Base-by-base conservation (phyloP, 2,797 vertebrate genomes). In the Synaphobranchus kaupii region DNA sequence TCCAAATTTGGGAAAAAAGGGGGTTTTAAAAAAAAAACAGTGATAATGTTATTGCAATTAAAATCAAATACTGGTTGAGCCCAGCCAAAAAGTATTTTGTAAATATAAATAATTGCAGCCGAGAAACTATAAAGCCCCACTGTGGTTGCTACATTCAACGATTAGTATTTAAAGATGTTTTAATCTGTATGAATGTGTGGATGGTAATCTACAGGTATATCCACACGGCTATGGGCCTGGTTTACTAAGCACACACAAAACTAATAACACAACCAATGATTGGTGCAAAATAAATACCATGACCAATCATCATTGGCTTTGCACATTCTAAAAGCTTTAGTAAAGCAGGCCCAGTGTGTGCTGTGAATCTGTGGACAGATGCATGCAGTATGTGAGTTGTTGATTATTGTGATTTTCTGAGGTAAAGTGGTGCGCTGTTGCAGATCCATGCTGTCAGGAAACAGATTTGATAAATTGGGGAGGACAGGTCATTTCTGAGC, bases 381-480 rank as follows among this genome's bases (percentile, higher is more conserved):
- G 60, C 60, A n/a, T 3, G 17, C 22, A 20, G 17, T 25, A 60
- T 6, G 17, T 28, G 52, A 31, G 22, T 60, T 60, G 44, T n/a
- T 3, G 12, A 6, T 1, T 82, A 47, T n/a, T 28, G 17, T 54
- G 50, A 50, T 82, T 48, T 50, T n/a, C n/a, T 34, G 15, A 17
- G 78, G 44, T 81, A 81, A 47, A 50, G 47, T 54, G 28, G 5
- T 8, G 56, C 17, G 68, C 17, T 22, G n/a, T 47, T 28, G 20
- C 60, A 85, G 83, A 54, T 60, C 22, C n/a, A 87, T 76, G 28
- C 80, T 81, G 81, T 13, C 60, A 31, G 39, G 25, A 39, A 39
- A 80, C 58, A 83, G 80, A 28, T 39, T 47, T 80, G 78, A 83
- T 12, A 71, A 73, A 17, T 71, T 31, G 8, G 44, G 5, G 12